phyloP scores from a whole-genome alignment of 2,113 vertebrate species.

The Microtus pennsylvanicus region DNA sequence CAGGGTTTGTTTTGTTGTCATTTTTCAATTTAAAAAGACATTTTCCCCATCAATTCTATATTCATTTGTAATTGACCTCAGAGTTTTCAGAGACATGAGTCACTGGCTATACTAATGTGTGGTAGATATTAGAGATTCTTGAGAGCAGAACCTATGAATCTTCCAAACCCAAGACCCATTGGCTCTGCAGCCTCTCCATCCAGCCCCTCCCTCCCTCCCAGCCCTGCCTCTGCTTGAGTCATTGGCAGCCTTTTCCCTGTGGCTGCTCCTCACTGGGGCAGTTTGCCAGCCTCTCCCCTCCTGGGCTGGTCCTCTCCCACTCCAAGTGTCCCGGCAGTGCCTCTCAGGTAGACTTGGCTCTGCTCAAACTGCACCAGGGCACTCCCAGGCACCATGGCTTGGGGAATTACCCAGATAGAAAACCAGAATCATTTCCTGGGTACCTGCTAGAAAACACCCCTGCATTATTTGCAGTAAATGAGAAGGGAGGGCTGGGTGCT shows the following conservation, averaged over 20 bases:
- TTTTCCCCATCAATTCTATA: neutral
- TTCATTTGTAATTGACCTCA: slow-evolving; percentile 1
- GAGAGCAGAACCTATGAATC: neutral
- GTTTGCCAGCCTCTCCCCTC: neutral
- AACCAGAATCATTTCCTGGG: neutral
- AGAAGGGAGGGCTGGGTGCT: neutral
- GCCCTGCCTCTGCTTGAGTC: neutral
- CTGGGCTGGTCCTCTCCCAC: neutral
- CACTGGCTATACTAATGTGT: neutral
- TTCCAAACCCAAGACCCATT: neutral
- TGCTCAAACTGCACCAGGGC: neutral
- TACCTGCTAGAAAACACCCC: too few relatives aligned
- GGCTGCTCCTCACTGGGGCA: neutral
- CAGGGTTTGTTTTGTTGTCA: neutral
- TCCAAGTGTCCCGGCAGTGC: neutral
- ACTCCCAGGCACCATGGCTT: neutral
- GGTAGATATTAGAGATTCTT: neutral
- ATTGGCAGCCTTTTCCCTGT: neutral
- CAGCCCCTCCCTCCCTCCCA: too few relatives aligned
- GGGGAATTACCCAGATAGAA: neutral
- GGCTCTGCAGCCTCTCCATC: neutral
- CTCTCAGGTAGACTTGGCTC: neutral
- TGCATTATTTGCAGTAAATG: neutral
- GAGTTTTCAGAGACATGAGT: slow-evolving; percentile 24
- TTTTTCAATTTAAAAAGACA: neutral